Evolutionary conservation across 2,797 vertebrate genomes (phyloP), one percentile per base, ranked within the genome.

Genomic region (Sebastes goodei): DNA sequence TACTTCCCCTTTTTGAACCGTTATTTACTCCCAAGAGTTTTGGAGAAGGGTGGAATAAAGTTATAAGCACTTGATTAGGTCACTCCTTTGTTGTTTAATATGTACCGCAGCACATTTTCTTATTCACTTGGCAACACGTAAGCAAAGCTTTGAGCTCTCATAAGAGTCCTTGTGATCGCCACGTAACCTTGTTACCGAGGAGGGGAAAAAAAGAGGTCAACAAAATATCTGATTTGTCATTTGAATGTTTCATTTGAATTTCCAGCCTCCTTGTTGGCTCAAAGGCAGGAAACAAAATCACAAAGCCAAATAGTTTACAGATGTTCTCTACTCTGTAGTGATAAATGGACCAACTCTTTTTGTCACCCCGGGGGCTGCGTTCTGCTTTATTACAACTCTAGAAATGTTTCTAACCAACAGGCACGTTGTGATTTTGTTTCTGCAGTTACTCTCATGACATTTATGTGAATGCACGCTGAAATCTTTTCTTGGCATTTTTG

Each of bases 1-100:
- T 35, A 27, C 52, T 62, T 56, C 52, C 49, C 33, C 7, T 49
- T 6, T 73, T 23, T n/a, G 8, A 64, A 55, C 32, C 23, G 14
- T 56, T 64, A 35, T 69, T 69, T 61, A 15, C 76, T 81, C 52
- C 52, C 29, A 29, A 30, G 56, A 56, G 21, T 68, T 57, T 62
- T 21, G 7, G 21, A 62, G 17, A 68, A 25, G 17, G 10, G n/a
- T 12, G 33, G 30, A 25, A 62, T 65, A 52, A 12, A 12, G n/a
- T 76, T 76, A n/a, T 5, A 78, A 35, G 87, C 80, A 83, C 82
- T 89, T 88, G 68, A 87, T 91, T 56, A 55, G 83, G 61, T 83
- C 82, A 67, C 71, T 81, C 42, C n/a, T 88, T 42, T 76, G 63
- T 90, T 61, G 55, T 80, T 82, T n/a, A 52, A 80, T 5, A 23